phyloP scores from a whole-genome alignment of 2,888 invertebrate genomes.

The Lissonota sp. region DNA sequence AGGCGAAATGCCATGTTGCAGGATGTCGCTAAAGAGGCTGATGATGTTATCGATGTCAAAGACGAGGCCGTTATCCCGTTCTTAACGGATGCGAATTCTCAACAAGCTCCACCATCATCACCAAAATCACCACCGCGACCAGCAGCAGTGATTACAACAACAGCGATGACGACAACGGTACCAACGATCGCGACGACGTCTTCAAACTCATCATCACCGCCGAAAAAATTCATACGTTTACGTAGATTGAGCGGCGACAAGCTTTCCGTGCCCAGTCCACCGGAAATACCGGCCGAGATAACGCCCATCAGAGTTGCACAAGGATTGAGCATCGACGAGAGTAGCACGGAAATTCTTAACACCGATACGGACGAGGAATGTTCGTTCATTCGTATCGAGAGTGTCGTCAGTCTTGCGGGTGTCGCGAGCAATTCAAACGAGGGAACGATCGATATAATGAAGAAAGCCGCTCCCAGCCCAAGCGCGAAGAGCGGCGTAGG shows the following conservation, averaged over 20 bases:
- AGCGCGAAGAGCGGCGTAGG: slow-evolving; percentile 69
- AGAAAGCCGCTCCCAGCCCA: slow-evolving; percentile 76
- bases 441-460: slow-evolving; percentile 74
- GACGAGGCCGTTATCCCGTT: slow-evolving; percentile 21
- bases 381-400: slow-evolving; percentile 84
- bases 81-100: slow-evolving; percentile 44
- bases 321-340: slow-evolving; percentile 45
- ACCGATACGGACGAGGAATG: slow-evolving; percentile 73
- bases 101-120: not conserved
- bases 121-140: not conserved
- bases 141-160: not conserved
- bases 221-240: slow-evolving; percentile 82
- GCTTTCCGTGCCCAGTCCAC: slow-evolving; percentile 75
- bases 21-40: slow-evolving; percentile 70
- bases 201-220: slow-evolving; percentile 40
- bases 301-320: slow-evolving; percentile 24
- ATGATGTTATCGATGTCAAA: slow-evolving; percentile 26
- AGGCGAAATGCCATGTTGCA: slow-evolving; percentile 60
- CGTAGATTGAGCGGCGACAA: slow-evolving; percentile 84
- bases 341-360: slow-evolving; percentile 55
- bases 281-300: slow-evolving; percentile 28
- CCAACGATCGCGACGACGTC: too few relatives aligned
- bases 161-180: too few relatives aligned
- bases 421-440: slow-evolving; percentile 66
- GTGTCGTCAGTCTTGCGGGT: slow-evolving; percentile 85